phyloP scores from a whole-genome alignment of 2,888 invertebrate species.

The Nineta flava region DNA sequence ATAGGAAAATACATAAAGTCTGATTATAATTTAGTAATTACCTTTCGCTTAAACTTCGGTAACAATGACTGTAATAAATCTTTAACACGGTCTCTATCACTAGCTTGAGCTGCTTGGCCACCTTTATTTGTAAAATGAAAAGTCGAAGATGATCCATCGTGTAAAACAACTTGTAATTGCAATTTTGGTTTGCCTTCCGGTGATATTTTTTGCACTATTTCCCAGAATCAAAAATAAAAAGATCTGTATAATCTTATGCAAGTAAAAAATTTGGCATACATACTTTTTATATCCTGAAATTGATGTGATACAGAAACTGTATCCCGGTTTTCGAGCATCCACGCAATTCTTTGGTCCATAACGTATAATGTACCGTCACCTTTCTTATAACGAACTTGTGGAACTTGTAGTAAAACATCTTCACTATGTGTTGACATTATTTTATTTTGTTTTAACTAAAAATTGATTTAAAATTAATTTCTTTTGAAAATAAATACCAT shows the following conservation, averaged over 20 bases:
- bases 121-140: conserved; percentile 92
- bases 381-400: conserved; percentile 88
- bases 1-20: too few species aligned
- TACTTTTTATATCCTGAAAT: conserved; percentile 92
- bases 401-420: conserved; percentile 85
- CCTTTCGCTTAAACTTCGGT: conserved; percentile 86
- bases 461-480: too few species aligned
- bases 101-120: conserved; percentile 67
- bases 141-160: conserved; percentile 85
- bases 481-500: too few species aligned
- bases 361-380: conserved; percentile 90
- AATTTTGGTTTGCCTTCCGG: conserved; percentile 96
- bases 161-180: conserved; percentile 90
- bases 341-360: conserved; percentile 89
- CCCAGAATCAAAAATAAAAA: not conserved
- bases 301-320: conserved; percentile 85
- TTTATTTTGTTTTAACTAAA: too few species aligned
- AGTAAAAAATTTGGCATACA: conserved; percentile 18
- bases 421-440: conserved; percentile 78
- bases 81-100: conserved; percentile 87
- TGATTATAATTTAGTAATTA: too few species aligned
- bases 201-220: conserved; percentile 84
- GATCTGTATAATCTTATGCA: not conserved
- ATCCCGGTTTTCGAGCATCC: conserved; percentile 89
- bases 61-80: conserved; percentile 76